These are phyloP conservation scores for Calliopum simillimum DNA, from an alignment of 2,888 invertebrate genomes.

Conservation along the genomic window DNA sequence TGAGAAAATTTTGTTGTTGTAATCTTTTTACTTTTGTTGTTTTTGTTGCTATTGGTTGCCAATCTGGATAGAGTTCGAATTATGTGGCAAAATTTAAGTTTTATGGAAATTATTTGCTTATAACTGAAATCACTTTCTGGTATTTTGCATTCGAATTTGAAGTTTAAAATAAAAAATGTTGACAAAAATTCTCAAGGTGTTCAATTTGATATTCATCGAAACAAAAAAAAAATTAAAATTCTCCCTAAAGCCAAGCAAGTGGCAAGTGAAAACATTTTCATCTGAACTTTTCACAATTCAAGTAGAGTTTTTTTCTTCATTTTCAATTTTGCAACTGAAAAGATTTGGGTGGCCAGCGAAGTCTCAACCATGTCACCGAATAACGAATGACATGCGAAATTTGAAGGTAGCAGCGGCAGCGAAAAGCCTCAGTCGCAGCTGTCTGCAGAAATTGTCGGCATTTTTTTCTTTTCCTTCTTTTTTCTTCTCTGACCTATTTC, in stretches of 20 bases:
- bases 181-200: no score
- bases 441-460: constrained; percentile 51
- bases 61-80: not conserved
- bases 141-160: constrained; percentile 11
- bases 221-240: constrained; percentile 24
- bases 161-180: not conserved
- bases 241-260: not conserved
- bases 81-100: not conserved
- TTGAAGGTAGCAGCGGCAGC: constrained; percentile 52
- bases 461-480: constrained; percentile 40
- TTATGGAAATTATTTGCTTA: not conserved
- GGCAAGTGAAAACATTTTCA: no score
- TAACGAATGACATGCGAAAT: constrained; percentile 48
- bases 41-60: constrained; percentile 14
- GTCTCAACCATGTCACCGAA: constrained; percentile 4
- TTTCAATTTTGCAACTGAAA: not conserved
- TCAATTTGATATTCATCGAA: constrained; percentile 7
- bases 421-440: constrained; percentile 35
- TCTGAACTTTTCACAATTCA: no score
- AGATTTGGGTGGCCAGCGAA: no score
- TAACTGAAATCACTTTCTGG: not conserved
- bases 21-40: constrained; percentile 27
- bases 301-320: not conserved
- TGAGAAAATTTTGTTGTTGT: constrained; percentile 26
- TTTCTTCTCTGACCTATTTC: constrained; percentile 23